Evolutionary conservation across 2,113 vertebrate species (phyloP).

Genomic region (Stigmatopora nigra): DNA sequence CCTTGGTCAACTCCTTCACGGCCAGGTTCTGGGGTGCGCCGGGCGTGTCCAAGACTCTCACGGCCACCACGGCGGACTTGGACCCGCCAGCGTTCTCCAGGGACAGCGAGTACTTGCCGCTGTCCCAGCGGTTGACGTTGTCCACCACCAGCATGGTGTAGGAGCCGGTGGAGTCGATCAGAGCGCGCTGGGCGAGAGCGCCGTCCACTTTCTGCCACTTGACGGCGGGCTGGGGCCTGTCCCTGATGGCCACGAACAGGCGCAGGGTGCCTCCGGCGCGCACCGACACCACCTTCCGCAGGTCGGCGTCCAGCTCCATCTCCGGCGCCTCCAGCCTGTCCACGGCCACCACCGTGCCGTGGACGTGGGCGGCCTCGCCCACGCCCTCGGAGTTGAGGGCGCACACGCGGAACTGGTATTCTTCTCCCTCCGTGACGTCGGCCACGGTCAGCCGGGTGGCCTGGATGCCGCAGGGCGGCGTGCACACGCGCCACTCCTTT

Average conservation of each 20-base stretch:
- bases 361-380: conserved; percentile 83
- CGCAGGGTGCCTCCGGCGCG: conserved; percentile 86
- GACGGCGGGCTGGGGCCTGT: conserved; percentile 87
- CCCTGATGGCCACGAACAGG: conserved; percentile 92
- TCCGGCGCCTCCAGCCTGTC: conserved; percentile 88
- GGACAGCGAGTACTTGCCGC: conserved; percentile 86
- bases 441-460: conserved; percentile 81
- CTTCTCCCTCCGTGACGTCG: conserved; percentile 84
- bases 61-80: conserved; percentile 90
- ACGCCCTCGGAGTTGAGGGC: conserved; percentile 94
- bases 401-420: conserved; percentile 92
- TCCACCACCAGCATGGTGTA: conserved; percentile 97
- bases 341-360: conserved; percentile 77
- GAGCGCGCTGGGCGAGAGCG: conserved; percentile 76
- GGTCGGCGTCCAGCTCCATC: conserved; percentile 92
- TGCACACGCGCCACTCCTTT: conserved; percentile 89
- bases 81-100: conserved; percentile 88
- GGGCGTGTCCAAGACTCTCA: conserved; percentile 93
- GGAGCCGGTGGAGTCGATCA: conserved; percentile 87
- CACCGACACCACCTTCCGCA: conserved; percentile 89
- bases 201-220: conserved; percentile 94
- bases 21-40: conserved; percentile 83
- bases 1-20: conserved; percentile 87
- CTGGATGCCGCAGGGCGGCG: conserved; percentile 84
- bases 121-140: conserved; percentile 94